Conservation (phyloP, 2,113 vertebrate species). For the Mellivora capensis region DNA sequence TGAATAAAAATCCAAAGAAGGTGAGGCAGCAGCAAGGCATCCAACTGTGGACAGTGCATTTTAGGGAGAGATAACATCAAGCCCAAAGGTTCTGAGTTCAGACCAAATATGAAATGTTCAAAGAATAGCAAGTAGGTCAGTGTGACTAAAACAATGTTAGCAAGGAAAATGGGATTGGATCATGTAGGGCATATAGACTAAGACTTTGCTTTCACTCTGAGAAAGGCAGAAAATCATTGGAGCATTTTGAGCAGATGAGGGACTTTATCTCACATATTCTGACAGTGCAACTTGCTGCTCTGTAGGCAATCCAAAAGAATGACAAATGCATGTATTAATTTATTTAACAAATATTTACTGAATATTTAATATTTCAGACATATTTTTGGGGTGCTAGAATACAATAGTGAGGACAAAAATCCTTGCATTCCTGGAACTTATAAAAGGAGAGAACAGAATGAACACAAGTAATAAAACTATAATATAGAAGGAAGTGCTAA, state of each 20-base stretch:
- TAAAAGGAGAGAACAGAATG: not conserved
- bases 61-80: not conserved
- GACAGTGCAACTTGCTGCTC: not conserved
- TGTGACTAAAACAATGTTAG: not conserved
- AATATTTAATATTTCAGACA: not conserved
- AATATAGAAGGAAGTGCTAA: not conserved
- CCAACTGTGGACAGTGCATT: not conserved
- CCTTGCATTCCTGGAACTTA: not conserved
- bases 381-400: not conserved
- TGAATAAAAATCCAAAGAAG: constrained; percentile 9
- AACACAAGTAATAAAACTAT: not conserved
- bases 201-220: not conserved
- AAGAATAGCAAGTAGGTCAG: not conserved
- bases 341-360: not conserved
- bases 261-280: not conserved
- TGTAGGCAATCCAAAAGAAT: not conserved
- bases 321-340: not conserved
- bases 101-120: not conserved
- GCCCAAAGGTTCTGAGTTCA: not conserved
- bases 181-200: not conserved
- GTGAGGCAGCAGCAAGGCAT: not conserved
- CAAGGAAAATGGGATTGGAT: not conserved
- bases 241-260: not conserved
- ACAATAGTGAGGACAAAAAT: not conserved
- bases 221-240: not conserved